A percentile compares a stretch with the other conserved stretches of the same genome.
Evolutionary conservation across 1,140 invertebrate genomes (phyloP).

Genomic region (Chrysoperla carnea): DNA sequence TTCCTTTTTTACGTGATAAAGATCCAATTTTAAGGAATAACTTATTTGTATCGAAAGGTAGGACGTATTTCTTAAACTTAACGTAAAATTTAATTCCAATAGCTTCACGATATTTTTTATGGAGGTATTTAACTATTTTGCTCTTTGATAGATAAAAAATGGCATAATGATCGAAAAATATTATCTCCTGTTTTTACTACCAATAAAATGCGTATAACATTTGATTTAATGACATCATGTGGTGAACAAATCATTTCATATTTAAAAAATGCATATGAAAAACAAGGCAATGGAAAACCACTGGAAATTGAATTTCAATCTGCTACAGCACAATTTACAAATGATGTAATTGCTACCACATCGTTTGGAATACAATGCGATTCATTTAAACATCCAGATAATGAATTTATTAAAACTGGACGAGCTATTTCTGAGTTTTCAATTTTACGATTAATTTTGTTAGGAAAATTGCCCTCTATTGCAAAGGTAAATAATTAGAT

Average conservation of each 20-base stretch:
- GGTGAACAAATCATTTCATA: constrained; percentile 8
- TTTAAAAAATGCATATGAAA: neutral
- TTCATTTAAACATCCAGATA: constrained; percentile 4
- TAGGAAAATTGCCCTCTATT: too few relatives aligned
- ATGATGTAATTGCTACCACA: constrained; percentile 22
- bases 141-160: constrained; percentile 16
- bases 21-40: too few relatives aligned
- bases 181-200: constrained; percentile 33
- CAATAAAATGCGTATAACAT: constrained; percentile 31
- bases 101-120: too few relatives aligned
- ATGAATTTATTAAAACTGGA: too few relatives aligned
- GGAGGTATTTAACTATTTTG: too few relatives aligned
- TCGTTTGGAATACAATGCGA: constrained; percentile 21
- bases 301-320: constrained; percentile 23
- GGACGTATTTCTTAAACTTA: too few relatives aligned
- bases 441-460: too few relatives aligned
- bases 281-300: neutral
- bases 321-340: constrained; percentile 19
- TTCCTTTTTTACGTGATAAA: too few relatives aligned
- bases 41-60: too few relatives aligned
- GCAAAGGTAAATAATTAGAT: too few relatives aligned
- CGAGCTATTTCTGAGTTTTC: too few relatives aligned
- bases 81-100: too few relatives aligned
- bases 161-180: constrained; percentile 30
- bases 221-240: constrained; percentile 21